phyloP scores from a whole-genome alignment of 2,888 invertebrate genomes.

The Molorchus minor region DNA sequence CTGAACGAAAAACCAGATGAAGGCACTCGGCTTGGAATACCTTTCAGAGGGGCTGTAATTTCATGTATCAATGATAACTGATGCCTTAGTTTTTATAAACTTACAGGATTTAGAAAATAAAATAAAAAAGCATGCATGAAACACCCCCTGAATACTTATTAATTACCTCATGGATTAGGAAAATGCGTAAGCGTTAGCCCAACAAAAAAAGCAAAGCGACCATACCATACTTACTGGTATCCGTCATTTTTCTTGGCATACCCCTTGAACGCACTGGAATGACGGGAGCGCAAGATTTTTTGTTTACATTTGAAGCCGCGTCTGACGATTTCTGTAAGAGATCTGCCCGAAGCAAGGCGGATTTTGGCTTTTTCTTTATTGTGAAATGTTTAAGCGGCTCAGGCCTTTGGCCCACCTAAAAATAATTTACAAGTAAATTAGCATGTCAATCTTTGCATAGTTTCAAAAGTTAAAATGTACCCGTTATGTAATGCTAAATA shows the following conservation, averaged over 20 bases:
- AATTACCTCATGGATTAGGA: not conserved
- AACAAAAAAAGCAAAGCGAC: conserved; percentile 22
- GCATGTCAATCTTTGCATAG: not conserved
- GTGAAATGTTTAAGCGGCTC: conserved; percentile 91
- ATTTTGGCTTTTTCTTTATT: conserved; percentile 93
- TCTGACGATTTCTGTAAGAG: conserved; percentile 91
- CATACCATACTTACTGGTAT: conserved; percentile 74
- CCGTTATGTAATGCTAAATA: conserved; percentile 31
- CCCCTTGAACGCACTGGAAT: conserved; percentile 87
- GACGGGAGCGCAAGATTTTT: conserved; percentile 87
- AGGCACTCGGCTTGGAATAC: conserved; percentile 85
- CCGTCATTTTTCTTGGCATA: conserved; percentile 97
- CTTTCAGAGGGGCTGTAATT: conserved; percentile 84
- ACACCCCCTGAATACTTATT: not conserved
- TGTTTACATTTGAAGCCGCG: conserved; percentile 88
- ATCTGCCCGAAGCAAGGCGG: conserved; percentile 88
- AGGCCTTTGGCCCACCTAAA: conserved; percentile 80
- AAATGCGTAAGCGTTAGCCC: conserved; percentile 21
- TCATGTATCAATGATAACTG: not conserved
- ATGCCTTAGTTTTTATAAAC: no score
- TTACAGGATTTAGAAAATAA: not conserved
- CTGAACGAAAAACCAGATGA: conserved; percentile 71
- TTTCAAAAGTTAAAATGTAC: not conserved
- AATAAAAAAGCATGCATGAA: not conserved
- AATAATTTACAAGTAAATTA: conserved; percentile 13